Evolutionary conservation across 2,888 invertebrate genomes (phyloP).

Genomic region (Spodoptera exigua): DNA sequence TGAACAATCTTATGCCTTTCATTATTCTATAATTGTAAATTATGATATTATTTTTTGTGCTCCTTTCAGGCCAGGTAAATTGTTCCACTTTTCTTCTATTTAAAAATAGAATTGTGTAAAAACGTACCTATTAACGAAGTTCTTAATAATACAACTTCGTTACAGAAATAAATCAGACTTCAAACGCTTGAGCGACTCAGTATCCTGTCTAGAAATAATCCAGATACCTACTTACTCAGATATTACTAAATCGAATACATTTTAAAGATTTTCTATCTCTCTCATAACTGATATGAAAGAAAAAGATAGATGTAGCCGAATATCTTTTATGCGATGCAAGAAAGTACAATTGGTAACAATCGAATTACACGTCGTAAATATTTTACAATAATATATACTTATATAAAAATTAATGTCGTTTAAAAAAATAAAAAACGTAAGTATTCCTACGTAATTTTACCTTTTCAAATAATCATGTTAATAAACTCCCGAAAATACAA

Average conservation of each 20-base stretch:
- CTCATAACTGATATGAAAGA: slow-evolving; percentile 41
- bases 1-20: no score
- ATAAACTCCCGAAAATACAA: no score
- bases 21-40: no score
- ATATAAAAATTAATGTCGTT: no score
- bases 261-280: slow-evolving; percentile 43
- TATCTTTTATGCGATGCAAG: slow-evolving; percentile 28
- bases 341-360: slow-evolving; percentile 44
- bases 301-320: slow-evolving; percentile 40
- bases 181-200: slow-evolving; percentile 42
- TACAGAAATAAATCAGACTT: slow-evolving; percentile 48
- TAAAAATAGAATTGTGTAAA: slow-evolving; percentile 2
- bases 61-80: background rate
- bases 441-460: no score
- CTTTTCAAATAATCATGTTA: no score
- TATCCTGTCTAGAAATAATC: slow-evolving; percentile 58
- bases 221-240: slow-evolving; percentile 45
- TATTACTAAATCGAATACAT: slow-evolving; percentile 43
- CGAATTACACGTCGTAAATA: background rate
- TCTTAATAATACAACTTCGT: slow-evolving; percentile 36
- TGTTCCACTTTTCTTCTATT: slow-evolving; percentile 13
- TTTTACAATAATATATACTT: background rate
- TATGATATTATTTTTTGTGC: no score
- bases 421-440: no score
- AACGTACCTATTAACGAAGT: slow-evolving; percentile 11